phyloP scores from a whole-genome alignment of 2,888 invertebrate species.

The Reticulitermes lucifugus region DNA sequence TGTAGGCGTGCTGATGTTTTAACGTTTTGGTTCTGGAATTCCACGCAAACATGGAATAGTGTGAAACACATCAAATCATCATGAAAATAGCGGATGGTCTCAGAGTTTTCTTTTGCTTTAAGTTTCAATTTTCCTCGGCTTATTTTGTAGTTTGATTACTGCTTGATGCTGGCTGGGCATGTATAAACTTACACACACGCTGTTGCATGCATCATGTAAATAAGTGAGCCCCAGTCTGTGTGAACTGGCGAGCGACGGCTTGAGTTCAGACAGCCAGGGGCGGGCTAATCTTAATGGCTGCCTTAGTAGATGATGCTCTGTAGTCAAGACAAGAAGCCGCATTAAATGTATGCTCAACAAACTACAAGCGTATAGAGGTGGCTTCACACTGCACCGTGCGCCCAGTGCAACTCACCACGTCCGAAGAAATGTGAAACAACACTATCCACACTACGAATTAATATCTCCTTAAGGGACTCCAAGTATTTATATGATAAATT shows the following conservation, averaged over 20 bases:
- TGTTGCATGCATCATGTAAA: conserved; percentile 41
- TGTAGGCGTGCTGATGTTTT: no score
- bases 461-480: no score
- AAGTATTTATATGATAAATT: no score
- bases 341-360: conserved; percentile 23
- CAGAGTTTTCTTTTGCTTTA: conserved; percentile 37
- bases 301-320: conserved; percentile 27
- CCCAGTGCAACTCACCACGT: no score
- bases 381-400: no score
- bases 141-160: conserved; percentile 40
- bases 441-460: no score
- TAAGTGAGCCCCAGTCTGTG: not conserved
- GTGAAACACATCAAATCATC: not conserved
- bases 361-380: not conserved
- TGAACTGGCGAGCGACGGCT: not conserved
- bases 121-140: conserved; percentile 41
- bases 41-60: no score
- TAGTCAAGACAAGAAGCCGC: conserved; percentile 39
- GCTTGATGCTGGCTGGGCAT: not conserved
- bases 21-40: no score
- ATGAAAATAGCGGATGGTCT: conserved; percentile 30
- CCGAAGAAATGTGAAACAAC: no score
- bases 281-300: conserved; percentile 31
- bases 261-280: conserved; percentile 7
- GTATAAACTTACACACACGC: not conserved